Evolutionary conservation across 2,797 vertebrate genomes (phyloP).

Genomic region (Amazonetta brasiliensis): DNA sequence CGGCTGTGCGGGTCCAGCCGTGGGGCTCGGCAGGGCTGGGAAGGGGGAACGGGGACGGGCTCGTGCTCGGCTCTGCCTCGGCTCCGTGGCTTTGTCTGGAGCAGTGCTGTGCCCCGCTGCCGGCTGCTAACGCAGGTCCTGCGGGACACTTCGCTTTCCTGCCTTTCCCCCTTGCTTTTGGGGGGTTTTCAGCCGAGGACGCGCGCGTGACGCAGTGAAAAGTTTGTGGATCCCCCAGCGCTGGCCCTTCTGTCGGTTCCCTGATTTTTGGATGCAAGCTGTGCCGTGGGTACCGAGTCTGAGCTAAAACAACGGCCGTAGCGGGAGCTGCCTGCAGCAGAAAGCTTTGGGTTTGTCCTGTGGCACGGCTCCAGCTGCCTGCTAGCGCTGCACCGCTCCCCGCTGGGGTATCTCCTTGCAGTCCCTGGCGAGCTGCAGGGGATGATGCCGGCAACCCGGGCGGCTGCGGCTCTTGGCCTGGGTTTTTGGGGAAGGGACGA

Average conservation of each 20-base stretch:
- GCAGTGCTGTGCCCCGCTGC: background rate
- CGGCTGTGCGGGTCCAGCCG: background rate
- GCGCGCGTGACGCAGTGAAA: background rate
- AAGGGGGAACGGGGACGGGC: no score
- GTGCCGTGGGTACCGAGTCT: background rate
- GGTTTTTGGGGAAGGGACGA: background rate
- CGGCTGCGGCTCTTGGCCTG: background rate
- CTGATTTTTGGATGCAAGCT: background rate
- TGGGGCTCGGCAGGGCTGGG: background rate
- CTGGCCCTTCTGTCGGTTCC: background rate
- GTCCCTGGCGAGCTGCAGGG: background rate
- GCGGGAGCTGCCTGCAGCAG: background rate
- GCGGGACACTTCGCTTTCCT: background rate
- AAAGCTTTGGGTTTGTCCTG: background rate
- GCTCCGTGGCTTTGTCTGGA: conserved; percentile 16
- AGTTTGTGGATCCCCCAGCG: background rate
- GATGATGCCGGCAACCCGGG: background rate
- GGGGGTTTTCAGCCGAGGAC: background rate
- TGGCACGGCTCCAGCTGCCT: conserved; percentile 6
- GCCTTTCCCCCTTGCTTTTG: background rate
- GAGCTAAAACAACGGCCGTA: background rate
- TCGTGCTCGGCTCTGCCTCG: background rate
- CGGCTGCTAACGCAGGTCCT: background rate
- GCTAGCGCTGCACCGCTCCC: background rate
- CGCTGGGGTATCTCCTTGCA: background rate